A percentile compares a stretch with the other conserved stretches of the same genome.
Evolutionary conservation across 1,140 invertebrate species (phyloP).

Genomic region (Aethina tumida): DNA sequence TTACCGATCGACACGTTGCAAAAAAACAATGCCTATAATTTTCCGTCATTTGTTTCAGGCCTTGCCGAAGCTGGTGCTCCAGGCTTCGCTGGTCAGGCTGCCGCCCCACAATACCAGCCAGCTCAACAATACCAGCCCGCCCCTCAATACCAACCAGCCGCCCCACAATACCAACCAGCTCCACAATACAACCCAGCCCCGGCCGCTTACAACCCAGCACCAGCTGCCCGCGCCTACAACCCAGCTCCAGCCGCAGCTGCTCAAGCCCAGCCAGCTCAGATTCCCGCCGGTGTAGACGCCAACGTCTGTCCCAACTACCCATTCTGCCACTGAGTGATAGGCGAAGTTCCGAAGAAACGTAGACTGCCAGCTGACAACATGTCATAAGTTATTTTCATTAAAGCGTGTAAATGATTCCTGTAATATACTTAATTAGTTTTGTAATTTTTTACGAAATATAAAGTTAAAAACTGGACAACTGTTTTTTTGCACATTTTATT

Average conservation of each 20-base stretch:
- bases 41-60: too few species aligned
- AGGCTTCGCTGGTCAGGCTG: conserved; percentile 9
- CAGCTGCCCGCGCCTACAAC: too few species aligned
- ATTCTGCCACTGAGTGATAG: conserved; percentile 39
- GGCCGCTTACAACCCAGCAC: too few species aligned
- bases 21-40: too few species aligned
- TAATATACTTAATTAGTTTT: too few species aligned
- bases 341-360: conserved; percentile 7
- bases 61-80: conserved; percentile 37
- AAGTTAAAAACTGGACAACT: too few species aligned
- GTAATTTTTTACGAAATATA: too few species aligned
- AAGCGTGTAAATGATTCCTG: too few species aligned
- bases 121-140: too few species aligned
- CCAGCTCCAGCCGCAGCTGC: conserved; percentile 15
- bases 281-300: conserved; percentile 43
- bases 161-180: conserved; percentile 15
- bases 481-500: too few species aligned
- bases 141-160: too few species aligned
- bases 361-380: conserved; percentile 29
- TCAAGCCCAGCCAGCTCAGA: conserved; percentile 29
- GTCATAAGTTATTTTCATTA: conserved; percentile 9
- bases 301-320: conserved; percentile 49
- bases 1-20: too few species aligned
- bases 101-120: background rate
- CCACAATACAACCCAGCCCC: conserved; percentile 17